Conservation (phyloP, 2,113 vertebrate species). For the Elanus axillaris region DNA sequence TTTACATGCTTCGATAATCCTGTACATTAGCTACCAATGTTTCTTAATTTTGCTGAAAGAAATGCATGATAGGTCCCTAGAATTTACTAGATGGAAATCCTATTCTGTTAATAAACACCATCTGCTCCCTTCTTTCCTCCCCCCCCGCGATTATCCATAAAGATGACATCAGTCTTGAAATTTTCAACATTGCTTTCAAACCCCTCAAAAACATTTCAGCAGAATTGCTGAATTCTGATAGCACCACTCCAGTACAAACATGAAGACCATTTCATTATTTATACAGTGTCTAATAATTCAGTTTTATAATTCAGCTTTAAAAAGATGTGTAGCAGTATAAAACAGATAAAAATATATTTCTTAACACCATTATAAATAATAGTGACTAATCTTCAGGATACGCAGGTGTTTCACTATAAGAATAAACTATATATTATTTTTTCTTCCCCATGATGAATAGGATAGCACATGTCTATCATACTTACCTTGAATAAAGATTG, state of each 20-base stretch:
- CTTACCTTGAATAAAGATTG: background rate
- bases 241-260: background rate
- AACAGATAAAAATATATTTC: background rate
- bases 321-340: background rate
- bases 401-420: background rate
- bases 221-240: background rate
- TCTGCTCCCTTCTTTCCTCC: background rate
- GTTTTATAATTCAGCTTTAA: background rate
- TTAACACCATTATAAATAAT: background rate
- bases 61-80: background rate
- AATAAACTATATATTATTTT: background rate
- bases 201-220: background rate
- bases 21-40: background rate
- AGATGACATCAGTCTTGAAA: background rate
- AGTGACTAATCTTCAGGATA: background rate
- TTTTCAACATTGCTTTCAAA: background rate
- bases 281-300: background rate
- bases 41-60: background rate
- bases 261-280: background rate
- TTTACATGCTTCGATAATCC: background rate
- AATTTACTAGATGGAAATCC: background rate
- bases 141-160: background rate
- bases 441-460: background rate
- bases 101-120: background rate
- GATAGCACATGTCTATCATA: background rate